Percentiles rank a stretch among this genome's conserved stretches.
Evolutionary conservation across 2,113 vertebrate genomes (phyloP).

Genomic region (Atlantisia rogersi): DNA sequence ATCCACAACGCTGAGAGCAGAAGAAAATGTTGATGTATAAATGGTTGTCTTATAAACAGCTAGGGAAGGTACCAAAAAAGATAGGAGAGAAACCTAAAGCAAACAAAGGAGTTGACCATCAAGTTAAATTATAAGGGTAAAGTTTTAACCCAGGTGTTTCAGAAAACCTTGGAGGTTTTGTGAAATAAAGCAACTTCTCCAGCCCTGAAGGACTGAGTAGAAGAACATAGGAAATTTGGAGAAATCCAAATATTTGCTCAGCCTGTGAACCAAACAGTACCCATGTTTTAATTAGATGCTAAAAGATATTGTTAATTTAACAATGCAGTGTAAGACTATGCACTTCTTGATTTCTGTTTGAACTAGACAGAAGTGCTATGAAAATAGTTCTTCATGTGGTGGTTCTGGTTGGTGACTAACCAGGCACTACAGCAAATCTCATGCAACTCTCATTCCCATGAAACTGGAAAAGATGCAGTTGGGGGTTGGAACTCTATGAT

Average conservation of each 20-base stretch:
- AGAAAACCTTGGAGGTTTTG: not conserved
- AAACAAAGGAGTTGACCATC: not conserved
- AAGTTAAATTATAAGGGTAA: not conserved
- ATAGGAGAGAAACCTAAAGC: not conserved
- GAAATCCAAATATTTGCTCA: not conserved
- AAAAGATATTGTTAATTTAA: not conserved
- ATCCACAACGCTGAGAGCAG: not conserved
- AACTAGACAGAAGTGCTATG: not conserved
- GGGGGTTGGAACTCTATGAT: too few relatives aligned
- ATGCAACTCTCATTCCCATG: not conserved
- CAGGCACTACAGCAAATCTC: not conserved
- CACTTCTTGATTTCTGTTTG: not conserved
- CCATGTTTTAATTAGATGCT: not conserved
- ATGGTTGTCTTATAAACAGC: not conserved
- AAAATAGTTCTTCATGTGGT: slow-evolving; percentile 3
- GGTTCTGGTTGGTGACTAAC: not conserved
- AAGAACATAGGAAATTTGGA: not conserved
- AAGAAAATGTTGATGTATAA: not conserved
- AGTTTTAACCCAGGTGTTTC: not conserved
- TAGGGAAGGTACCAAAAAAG: not conserved
- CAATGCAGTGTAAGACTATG: not conserved
- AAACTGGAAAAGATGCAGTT: not conserved
- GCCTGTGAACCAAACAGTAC: not conserved
- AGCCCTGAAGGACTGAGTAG: not conserved
- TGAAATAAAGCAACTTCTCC: not conserved